phyloP scores from a whole-genome alignment of 2,797 vertebrate genomes.

The Centropyge bicolor region DNA sequence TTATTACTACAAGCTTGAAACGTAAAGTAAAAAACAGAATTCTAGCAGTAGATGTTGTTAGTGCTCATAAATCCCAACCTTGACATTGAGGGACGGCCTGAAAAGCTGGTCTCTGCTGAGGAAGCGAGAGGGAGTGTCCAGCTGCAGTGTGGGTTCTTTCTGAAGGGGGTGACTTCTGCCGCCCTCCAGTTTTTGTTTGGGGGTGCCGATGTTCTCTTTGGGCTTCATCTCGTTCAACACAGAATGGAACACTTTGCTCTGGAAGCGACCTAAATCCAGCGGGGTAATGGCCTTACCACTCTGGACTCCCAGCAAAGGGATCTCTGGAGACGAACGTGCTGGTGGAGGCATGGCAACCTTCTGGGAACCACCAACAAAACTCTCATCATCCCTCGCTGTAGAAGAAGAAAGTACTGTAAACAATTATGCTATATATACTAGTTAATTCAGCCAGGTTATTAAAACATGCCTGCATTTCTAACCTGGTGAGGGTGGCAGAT shows the following conservation, averaged over 20 bases:
- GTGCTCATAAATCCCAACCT: conserved; percentile 68
- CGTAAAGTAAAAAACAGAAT: neutral
- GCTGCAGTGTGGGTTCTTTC: conserved; percentile 88
- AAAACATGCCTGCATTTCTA: no score
- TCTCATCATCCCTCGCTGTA: conserved; percentile 82
- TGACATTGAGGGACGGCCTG: conserved; percentile 93
- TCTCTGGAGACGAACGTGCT: conserved; percentile 72
- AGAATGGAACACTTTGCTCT: conserved; percentile 91
- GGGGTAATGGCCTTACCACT: conserved; percentile 89
- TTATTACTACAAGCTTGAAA: neutral
- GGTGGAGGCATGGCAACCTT: conserved; percentile 61
- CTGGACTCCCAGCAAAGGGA: conserved; percentile 78
- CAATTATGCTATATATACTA: neutral
- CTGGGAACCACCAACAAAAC: conserved; percentile 85
- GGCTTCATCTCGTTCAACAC: conserved; percentile 87
- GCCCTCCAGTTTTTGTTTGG: conserved; percentile 62
- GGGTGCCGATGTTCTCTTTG: conserved; percentile 58
- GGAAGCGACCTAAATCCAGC: conserved; percentile 91
- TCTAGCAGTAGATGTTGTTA: neutral
- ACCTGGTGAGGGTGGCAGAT: conserved; percentile 88
- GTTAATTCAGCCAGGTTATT: no score
- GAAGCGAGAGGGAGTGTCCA: conserved; percentile 97
- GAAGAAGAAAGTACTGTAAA: neutral
- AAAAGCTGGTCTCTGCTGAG: conserved; percentile 94
- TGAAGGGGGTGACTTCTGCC: conserved; percentile 68